Conservation (phyloP, 2,113 vertebrate genomes). For the Odontophorus gujanensis region DNA sequence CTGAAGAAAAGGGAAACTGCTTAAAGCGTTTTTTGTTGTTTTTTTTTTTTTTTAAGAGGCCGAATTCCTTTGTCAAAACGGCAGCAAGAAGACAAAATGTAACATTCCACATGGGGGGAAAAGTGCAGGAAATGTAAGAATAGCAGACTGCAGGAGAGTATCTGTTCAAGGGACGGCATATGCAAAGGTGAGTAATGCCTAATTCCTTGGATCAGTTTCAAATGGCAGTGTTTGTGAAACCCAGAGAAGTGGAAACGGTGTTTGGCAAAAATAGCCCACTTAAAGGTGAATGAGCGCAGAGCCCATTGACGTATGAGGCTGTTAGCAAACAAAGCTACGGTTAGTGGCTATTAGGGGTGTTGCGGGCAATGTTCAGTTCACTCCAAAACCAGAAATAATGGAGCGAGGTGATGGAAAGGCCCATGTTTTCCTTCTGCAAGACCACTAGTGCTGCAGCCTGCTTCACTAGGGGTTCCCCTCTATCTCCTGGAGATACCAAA, state of each 20-base stretch:
- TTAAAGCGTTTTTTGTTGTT: not conserved
- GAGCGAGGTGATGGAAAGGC: constrained; percentile 28
- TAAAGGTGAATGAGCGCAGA: constrained; percentile 11
- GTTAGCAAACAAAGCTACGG: constrained; percentile 25
- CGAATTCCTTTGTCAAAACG: not conserved
- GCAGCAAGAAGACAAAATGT: constrained; percentile 40
- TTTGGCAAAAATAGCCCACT: constrained; percentile 49
- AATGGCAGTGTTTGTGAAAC: constrained; percentile 50
- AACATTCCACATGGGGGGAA: not conserved
- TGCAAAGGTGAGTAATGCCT: constrained; percentile 60
- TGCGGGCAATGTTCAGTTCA: not conserved
- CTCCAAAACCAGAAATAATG: constrained; percentile 17
- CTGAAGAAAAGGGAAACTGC: constrained; percentile 29
- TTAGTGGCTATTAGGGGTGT: constrained; percentile 5
- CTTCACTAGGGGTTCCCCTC: not conserved
- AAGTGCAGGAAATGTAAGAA: constrained; percentile 39
- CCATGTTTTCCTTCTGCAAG: constrained; percentile 29
- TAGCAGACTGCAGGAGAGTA: constrained; percentile 21
- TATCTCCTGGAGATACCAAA: not conserved
- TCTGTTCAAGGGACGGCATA: constrained; percentile 7
- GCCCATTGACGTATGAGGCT: not conserved
- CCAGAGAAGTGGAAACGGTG: constrained; percentile 58
- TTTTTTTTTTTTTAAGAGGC: not conserved
- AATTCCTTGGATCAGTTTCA: constrained; percentile 59
- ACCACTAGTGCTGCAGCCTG: not conserved